These are phyloP conservation scores for Plutella xylostella DNA, from an alignment of 2,888 invertebrate species.

Conservation along the genomic window DNA sequence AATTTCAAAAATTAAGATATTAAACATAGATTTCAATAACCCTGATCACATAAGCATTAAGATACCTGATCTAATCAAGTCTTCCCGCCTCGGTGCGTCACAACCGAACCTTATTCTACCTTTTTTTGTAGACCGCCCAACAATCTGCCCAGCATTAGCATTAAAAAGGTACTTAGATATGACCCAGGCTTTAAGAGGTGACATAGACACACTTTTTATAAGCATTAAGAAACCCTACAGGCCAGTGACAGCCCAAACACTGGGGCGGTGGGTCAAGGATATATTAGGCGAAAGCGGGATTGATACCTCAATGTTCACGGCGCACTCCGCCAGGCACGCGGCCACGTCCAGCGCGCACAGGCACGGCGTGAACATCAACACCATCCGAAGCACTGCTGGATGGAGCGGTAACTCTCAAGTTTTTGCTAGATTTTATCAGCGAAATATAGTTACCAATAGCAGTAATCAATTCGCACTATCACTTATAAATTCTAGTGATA, in stretches of 20 bases:
- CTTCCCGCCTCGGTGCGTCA: slow-evolving; percentile 7
- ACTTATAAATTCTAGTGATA: background rate
- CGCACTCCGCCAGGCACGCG: background rate
- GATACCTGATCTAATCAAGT: slow-evolving; percentile 12
- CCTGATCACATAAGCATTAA: slow-evolving; percentile 2
- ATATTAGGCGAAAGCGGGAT: background rate
- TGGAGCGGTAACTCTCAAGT: background rate
- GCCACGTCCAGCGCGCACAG: background rate
- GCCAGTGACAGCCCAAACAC: background rate
- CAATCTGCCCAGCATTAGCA: slow-evolving; percentile 14
- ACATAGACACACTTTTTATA: slow-evolving; percentile 8
- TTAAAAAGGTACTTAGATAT: slow-evolving; percentile 6
- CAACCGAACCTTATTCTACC: slow-evolving; percentile 8
- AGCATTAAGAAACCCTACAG: slow-evolving; percentile 12
- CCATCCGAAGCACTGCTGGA: background rate
- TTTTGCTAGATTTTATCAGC: background rate
- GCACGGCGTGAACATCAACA: background rate
- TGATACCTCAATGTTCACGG: background rate
- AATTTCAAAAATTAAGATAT: background rate
- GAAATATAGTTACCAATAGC: background rate
- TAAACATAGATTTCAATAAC: background rate
- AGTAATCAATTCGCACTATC: background rate
- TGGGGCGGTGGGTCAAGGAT: slow-evolving; percentile 1
- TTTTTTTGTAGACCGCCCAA: slow-evolving; percentile 2
- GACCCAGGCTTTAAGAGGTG: background rate